Conservation (phyloP, 2,797 vertebrate genomes). For the Poliocrania exsul region DNA sequence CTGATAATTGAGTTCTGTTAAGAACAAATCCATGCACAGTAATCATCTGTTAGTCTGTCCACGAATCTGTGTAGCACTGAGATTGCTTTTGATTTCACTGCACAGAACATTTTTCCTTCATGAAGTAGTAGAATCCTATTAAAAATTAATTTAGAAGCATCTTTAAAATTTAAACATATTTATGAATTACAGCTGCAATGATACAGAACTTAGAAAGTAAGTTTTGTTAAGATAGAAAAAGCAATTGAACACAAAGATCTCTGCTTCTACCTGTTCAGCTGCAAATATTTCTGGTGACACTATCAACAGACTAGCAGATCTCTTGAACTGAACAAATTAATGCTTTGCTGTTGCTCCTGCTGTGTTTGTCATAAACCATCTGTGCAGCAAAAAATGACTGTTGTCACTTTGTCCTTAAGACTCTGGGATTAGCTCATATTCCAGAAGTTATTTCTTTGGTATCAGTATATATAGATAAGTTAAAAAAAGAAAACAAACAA, state of each 20-base stretch:
- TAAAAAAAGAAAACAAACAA: neutral
- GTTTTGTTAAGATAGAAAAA: neutral
- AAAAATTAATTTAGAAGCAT: conserved; percentile 53
- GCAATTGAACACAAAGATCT: neutral
- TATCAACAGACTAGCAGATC: neutral
- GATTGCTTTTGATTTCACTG: conserved; percentile 27
- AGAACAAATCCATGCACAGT: neutral
- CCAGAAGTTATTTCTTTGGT: neutral
- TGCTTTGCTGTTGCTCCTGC: neutral
- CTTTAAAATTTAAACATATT: conserved; percentile 65
- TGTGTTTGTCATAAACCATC: neutral
- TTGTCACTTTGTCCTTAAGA: neutral
- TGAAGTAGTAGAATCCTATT: neutral
- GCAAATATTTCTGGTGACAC: conserved; percentile 11
- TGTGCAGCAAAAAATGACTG: neutral
- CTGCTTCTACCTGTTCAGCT: neutral
- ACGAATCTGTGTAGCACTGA: neutral
- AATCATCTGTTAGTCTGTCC: neutral
- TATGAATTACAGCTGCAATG: conserved; percentile 21
- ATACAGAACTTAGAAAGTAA: neutral
- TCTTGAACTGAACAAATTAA: neutral
- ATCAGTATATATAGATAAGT: neutral
- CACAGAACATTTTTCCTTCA: conserved; percentile 33
- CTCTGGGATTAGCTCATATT: neutral
- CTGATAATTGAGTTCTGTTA: neutral